Evolutionary conservation across 2,113 vertebrate genomes (phyloP), one percentile per base, ranked within the genome.

Genomic region (Eublepharis macularius): DNA sequence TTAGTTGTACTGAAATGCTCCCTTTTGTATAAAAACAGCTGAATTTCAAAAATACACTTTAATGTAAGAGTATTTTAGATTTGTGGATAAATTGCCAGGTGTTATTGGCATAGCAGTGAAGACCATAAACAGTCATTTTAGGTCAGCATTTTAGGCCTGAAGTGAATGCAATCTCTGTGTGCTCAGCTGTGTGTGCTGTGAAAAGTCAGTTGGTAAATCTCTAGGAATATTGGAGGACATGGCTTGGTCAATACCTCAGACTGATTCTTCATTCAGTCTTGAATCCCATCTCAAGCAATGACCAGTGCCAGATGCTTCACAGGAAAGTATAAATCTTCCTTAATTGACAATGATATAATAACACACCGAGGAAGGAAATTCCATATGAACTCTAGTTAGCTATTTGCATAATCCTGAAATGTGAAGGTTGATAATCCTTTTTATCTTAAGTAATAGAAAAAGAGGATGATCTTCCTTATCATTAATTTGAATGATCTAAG

Each of bases 311-410:
- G 87, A 41, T 54, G 47, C 36, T 82, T 82, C 70, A 76, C 16
- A 36, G 84, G 79, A 89, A 51, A 72, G 54, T 74, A 0, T 74
- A 0, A 81, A 76, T 54, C 36, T 83, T 60, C 36, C 1, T 17
- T 83, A 79, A 79, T 83, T 87, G 86, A 87, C 86, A 87, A 78
- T 49, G 54, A n/a, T 83, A 78, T 87, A 83, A 73, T 66, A 79
- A 79, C 68, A 87, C 34, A 26, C 69, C 8, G 34, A 65, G 29
- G 68, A 82, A 68, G 32, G 5, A 88, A 81, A 85, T 4, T 81
- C 69, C 36, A 74, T 49, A 43, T 26, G 68, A 83, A 87, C 29
- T 79, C 12, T 3, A 72, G n/a, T 80, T 57, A 72, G 9, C n/a
- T 5, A 17, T 77, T 82, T 60, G n/a, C 10, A 6, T 81, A 49